A percentile compares a stretch with the other conserved stretches of the same genome.
These are phyloP conservation scores for Aethina tumida DNA, from an alignment of 1,140 invertebrate genomes.

Conservation along the genomic window DNA sequence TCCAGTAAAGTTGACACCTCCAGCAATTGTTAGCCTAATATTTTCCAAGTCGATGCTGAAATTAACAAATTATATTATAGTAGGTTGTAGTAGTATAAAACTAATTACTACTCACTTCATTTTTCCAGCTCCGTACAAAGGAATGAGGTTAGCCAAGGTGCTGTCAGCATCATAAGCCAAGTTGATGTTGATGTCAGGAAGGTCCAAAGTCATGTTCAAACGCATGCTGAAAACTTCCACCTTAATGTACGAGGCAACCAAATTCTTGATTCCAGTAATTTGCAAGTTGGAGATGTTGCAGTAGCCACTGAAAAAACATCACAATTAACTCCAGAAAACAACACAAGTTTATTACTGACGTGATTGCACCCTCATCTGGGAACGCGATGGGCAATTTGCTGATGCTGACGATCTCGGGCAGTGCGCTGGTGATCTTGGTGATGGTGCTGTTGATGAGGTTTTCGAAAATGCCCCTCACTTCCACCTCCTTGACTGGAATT, in stretches of 20 bases:
- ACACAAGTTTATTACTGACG: too few relatives aligned
- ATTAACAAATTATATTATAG: not conserved
- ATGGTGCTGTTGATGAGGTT: too few relatives aligned
- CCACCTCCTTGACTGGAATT: too few relatives aligned
- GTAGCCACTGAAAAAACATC: constrained; percentile 1
- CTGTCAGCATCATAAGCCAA: constrained; percentile 6
- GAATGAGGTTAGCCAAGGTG: constrained; percentile 2
- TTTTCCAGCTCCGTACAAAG: constrained; percentile 8
- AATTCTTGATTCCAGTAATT: constrained; percentile 6
- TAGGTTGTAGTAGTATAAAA: not conserved
- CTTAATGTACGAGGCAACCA: constrained; percentile 6
- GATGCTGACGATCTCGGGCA: too few relatives aligned
- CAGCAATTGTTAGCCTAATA: not conserved
- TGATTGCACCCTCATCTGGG: too few relatives aligned
- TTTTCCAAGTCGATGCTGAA: constrained; percentile 5
- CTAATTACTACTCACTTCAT: constrained; percentile 3
- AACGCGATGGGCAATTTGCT: too few relatives aligned
- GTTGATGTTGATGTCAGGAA: constrained; percentile 6
- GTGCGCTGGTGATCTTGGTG: too few relatives aligned
- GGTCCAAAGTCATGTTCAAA: constrained; percentile 2
- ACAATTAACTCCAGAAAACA: too few relatives aligned
- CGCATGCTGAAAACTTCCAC: not conserved
- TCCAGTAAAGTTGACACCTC: constrained; percentile 1
- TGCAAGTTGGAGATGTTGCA: not conserved
- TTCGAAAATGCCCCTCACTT: too few relatives aligned